Evolutionary conservation across 2,797 vertebrate genomes (phyloP).

Genomic region (Acestrorhynchus altus): DNA sequence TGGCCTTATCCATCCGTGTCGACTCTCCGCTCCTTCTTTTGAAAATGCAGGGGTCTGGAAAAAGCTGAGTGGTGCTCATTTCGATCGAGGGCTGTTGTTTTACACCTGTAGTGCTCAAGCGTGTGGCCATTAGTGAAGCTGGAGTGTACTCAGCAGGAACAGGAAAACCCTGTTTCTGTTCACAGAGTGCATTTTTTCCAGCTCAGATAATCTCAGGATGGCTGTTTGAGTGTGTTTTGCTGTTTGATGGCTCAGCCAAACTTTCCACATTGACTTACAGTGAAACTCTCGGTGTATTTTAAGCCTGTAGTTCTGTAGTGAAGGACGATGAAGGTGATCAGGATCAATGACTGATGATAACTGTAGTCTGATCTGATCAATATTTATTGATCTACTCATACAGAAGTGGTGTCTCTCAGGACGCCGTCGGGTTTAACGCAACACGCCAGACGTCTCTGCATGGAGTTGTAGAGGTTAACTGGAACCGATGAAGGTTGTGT

Average conservation of each 20-base stretch:
- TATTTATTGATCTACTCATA: too few relatives aligned
- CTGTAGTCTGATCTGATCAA: too few relatives aligned
- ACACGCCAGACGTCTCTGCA: too few relatives aligned
- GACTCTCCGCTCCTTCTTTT: not conserved
- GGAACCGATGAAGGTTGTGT: too few relatives aligned
- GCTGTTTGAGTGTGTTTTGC: not conserved
- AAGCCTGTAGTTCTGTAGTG: not conserved
- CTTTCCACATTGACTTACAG: not conserved
- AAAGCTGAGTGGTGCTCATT: not conserved
- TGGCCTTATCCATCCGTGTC: too few relatives aligned
- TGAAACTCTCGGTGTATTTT: not conserved
- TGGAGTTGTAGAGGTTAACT: too few relatives aligned
- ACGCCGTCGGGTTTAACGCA: too few relatives aligned
- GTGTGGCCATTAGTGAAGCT: not conserved
- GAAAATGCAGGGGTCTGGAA: not conserved
- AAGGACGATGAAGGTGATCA: too few relatives aligned
- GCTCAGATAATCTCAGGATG: constrained; percentile 1
- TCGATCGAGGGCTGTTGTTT: not conserved
- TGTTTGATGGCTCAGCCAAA: not conserved
- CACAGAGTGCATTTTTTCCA: not conserved
- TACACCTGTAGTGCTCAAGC: not conserved
- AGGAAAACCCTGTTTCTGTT: not conserved
- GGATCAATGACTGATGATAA: too few relatives aligned
- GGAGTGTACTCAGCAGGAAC: not conserved
- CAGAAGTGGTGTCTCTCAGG: too few relatives aligned